A percentile compares a stretch with the other conserved stretches of the same genome.
These are phyloP conservation scores for Oostethus manadensis DNA, from an alignment of 2,113 vertebrate species.

Conservation along the genomic window DNA sequence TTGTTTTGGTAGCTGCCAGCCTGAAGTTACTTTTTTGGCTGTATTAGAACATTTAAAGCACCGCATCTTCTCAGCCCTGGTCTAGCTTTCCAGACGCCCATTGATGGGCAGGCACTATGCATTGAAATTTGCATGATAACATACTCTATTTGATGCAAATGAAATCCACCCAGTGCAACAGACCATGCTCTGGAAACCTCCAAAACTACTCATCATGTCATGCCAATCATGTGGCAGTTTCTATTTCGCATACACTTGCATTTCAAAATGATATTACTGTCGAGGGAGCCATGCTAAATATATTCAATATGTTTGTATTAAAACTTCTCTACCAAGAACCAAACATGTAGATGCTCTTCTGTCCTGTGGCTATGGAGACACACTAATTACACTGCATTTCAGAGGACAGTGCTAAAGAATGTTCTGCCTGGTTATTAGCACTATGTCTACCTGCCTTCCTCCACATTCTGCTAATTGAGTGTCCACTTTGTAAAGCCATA, in stretches of 20 bases:
- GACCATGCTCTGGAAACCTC: neutral
- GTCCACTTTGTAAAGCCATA: conserved; percentile 8
- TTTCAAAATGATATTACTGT: too few species aligned
- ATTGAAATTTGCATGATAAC: neutral
- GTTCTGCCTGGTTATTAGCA: conserved; percentile 1
- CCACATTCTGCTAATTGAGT: neutral
- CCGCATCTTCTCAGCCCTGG: too few species aligned
- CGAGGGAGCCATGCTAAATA: too few species aligned
- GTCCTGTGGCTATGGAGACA: conserved; percentile 37
- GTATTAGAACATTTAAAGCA: too few species aligned
- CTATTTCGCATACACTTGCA: too few species aligned
- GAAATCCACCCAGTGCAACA: neutral
- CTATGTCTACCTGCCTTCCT: neutral
- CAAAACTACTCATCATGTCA: too few species aligned
- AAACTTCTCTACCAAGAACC: too few species aligned
- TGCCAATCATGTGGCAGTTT: too few species aligned
- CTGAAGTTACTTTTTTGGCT: too few species aligned
- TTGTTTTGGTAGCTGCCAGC: too few species aligned
- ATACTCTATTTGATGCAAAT: neutral
- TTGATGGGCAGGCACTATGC: neutral
- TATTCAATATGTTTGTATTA: too few species aligned
- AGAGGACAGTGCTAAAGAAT: conserved; percentile 3
- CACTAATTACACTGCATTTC: conserved; percentile 18
- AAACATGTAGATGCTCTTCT: conserved; percentile 7
- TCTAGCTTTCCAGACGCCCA: neutral